phyloP scores from a whole-genome alignment of 2,888 invertebrate species.

The Lithosia quadra region DNA sequence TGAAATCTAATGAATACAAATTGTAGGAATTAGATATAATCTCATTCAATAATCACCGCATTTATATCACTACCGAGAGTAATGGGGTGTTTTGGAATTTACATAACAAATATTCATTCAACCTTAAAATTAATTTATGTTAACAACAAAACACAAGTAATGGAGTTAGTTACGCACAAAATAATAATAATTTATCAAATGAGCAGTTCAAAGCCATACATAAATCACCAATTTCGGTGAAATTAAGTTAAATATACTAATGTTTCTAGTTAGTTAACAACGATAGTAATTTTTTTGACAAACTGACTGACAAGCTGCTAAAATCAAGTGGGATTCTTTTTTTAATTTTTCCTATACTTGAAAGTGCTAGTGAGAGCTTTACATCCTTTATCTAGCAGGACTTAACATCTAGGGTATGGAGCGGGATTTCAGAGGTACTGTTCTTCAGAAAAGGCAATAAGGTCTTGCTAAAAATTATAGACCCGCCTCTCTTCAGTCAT shows the following conservation, averaged over 20 bases:
- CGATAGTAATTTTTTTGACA: no score
- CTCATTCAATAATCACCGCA: slow-evolving; percentile 26
- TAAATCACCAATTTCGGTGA: neutral
- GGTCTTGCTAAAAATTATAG: no score
- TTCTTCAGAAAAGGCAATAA: no score
- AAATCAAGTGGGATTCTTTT: no score
- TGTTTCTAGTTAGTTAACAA: neutral
- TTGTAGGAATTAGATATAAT: slow-evolving; percentile 35
- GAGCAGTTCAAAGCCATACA: neutral
- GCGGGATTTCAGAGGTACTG: no score
- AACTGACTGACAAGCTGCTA: no score
- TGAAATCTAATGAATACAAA: slow-evolving; percentile 32
- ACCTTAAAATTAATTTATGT: slow-evolving; percentile 9
- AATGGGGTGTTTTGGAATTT: slow-evolving; percentile 29
- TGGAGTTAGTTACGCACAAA: neutral
- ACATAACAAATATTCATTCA: slow-evolving; percentile 3
- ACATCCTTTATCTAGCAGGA: no score
- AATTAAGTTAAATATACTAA: neutral
- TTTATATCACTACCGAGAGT: slow-evolving; percentile 33
- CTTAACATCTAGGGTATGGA: no score
- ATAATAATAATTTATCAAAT: neutral
- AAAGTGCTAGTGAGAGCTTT: no score
- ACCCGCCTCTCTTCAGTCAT: no score
- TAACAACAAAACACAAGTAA: neutral
- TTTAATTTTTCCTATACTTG: no score